These are phyloP conservation scores for Urophycis tenuis DNA, from an alignment of 2,797 vertebrate species.

Conservation along the genomic window DNA sequence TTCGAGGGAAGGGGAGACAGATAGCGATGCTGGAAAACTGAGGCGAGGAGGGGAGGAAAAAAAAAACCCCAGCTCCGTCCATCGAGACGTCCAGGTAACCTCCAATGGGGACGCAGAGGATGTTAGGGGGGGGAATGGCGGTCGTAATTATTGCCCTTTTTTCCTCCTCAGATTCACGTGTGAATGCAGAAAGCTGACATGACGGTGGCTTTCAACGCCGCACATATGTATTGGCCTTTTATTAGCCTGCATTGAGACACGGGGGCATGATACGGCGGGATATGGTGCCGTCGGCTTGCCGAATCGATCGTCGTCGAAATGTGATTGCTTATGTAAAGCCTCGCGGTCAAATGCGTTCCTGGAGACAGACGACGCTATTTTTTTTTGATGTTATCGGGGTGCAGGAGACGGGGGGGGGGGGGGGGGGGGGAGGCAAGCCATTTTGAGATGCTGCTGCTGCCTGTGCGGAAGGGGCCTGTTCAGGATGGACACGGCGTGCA, in stretches of 20 bases:
- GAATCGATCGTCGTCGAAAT: neutral
- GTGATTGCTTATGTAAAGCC: neutral
- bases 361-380: neutral
- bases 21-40: constrained; percentile 36
- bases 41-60: constrained; percentile 38
- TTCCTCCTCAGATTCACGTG: no score
- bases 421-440: constrained; percentile 63
- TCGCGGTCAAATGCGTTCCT: neutral
- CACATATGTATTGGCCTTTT: neutral
- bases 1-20: constrained; percentile 51
- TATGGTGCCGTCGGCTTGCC: neutral
- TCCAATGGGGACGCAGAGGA: constrained; percentile 47
- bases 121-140: constrained; percentile 43
- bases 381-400: constrained; percentile 42
- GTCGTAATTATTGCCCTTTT: constrained; percentile 51
- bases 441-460: constrained; percentile 68
- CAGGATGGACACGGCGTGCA: constrained; percentile 71
- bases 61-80: constrained; percentile 51
- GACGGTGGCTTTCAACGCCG: no score
- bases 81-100: constrained; percentile 54
- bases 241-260: neutral
- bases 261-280: neutral
- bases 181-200: no score
- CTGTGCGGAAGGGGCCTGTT: constrained; percentile 68
- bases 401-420: constrained; percentile 56